These are phyloP conservation scores for Ostrea edulis DNA, from an alignment of 1,140 invertebrate genomes.

Conservation along the genomic window DNA sequence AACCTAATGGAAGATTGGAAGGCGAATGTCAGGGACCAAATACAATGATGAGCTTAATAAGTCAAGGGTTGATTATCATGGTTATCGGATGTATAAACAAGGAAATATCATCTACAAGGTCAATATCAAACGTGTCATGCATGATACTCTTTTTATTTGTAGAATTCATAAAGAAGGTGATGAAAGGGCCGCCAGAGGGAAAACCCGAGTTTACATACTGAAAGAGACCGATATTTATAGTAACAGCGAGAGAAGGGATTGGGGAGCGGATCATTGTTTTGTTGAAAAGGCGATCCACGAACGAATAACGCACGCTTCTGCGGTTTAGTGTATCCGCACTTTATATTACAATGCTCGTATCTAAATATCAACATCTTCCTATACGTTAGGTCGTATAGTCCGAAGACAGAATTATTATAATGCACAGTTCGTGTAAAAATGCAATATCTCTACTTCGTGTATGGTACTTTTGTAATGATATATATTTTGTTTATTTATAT, in stretches of 20 bases:
- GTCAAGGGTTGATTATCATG: not conserved
- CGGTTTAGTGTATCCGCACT: too few species aligned
- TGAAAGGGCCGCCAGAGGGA: slow-evolving; percentile 61
- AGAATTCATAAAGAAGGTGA: slow-evolving; percentile 72
- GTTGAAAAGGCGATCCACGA: not conserved
- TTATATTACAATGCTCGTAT: too few species aligned
- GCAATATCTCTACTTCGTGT: too few species aligned
- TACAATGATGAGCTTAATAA: not conserved
- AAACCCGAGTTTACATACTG: slow-evolving; percentile 25
- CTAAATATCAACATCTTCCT: too few species aligned
- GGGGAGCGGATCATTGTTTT: not conserved
- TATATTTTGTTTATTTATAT: too few species aligned
- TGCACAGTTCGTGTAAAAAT: too few species aligned
- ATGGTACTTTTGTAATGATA: too few species aligned
- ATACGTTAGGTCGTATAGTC: too few species aligned
- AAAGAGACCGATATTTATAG: not conserved
- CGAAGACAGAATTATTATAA: too few species aligned
- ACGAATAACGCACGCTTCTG: not conserved
- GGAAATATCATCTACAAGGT: too few species aligned
- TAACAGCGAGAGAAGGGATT: not conserved
- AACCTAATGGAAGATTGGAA: too few species aligned
- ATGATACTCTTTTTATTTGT: not conserved
- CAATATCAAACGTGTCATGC: too few species aligned
- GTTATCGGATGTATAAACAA: not conserved
- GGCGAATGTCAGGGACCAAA: not conserved